Base-by-base conservation (phyloP, 35 echinoderm and acorn worm genomes). In the Strongylocentrotus purpuratus region DNA sequence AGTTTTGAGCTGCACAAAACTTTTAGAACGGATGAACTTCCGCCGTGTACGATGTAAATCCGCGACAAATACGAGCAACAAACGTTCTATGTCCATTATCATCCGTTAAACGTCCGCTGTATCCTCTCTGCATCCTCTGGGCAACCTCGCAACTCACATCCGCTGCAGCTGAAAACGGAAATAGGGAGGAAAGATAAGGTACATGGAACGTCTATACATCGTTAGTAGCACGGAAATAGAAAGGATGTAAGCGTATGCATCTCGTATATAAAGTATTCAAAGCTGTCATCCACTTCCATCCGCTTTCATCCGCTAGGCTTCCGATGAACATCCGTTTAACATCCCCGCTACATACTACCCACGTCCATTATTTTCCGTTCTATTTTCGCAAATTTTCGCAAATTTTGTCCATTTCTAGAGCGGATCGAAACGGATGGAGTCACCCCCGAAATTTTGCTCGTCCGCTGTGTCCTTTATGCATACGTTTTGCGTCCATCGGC, bases 211-310 rank as follows among this genome's bases (percentile, higher is more conserved):
- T 88, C 86, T 88, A 88, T 88, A 33, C 86, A 33, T 88, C 86
- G 86, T 88, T 88, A 88, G 41, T 88, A 88, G 86, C 86, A 88
- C 86, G 86, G 86, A 88, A 88, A 88, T 88, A 88, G 86, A 88
- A 88, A 88, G 86, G 86, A 88, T 88, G 41, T 33, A 88, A 88
- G 86, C 86, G 86, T 88, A 88, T 88, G 86, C n/a, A n/a, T n/a
- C n/a, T n/a, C n/a, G n/a, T n/a, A n/a, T n/a, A n/a, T n/a, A n/a
- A n/a, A n/a, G n/a, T n/a, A n/a, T n/a, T n/a, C n/a, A n/a, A n/a
- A n/a, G n/a, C 35, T 41, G 35, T 41, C 35, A 41, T 41, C 35
- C 35, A 87, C 86, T 87, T 87, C 86, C 86, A 87, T 87, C 25
- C 25, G 86, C 86, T 87, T 87, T 87, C 86, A 87, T 87, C 86